phyloP scores from a whole-genome alignment of 1,140 invertebrate genomes.

The Idris sp. region DNA sequence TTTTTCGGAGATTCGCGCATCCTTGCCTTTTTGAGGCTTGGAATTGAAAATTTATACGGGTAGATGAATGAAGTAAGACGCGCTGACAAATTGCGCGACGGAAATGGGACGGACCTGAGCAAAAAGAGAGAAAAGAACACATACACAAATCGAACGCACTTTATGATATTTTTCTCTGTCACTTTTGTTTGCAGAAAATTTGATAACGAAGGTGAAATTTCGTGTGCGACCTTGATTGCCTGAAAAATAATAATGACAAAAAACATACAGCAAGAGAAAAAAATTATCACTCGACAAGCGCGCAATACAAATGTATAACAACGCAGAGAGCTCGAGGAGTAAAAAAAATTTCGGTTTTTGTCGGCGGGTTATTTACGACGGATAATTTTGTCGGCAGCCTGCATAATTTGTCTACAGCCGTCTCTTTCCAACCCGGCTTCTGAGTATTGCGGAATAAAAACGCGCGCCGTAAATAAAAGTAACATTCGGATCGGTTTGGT shows the following conservation, averaged over 20 bases:
- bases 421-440: slow-evolving; percentile 34
- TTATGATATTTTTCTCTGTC: slow-evolving; percentile 26
- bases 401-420: slow-evolving; percentile 38
- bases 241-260: slow-evolving; percentile 1
- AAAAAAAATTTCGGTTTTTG: slow-evolving; percentile 28
- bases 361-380: slow-evolving; percentile 42
- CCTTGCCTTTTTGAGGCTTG: slow-evolving; percentile 40
- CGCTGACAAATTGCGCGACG: slow-evolving; percentile 49
- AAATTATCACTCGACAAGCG: not conserved
- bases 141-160: slow-evolving; percentile 33
- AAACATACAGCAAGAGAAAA: slow-evolving; percentile 1
- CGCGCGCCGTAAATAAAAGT: slow-evolving; percentile 36
- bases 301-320: slow-evolving; percentile 23
- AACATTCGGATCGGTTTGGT: slow-evolving; percentile 34
- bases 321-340: slow-evolving; percentile 3
- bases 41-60: slow-evolving; percentile 51
- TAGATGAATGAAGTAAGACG: slow-evolving; percentile 44
- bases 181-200: not conserved
- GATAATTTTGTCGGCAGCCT: slow-evolving; percentile 38
- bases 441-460: slow-evolving; percentile 36
- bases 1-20: slow-evolving; percentile 35
- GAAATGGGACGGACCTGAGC: slow-evolving; percentile 47
- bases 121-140: no score
- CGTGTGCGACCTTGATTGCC: slow-evolving; percentile 39
- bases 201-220: slow-evolving; percentile 30